phyloP scores from a whole-genome alignment of 2,797 vertebrate genomes.

The Thamnophis elegans region DNA sequence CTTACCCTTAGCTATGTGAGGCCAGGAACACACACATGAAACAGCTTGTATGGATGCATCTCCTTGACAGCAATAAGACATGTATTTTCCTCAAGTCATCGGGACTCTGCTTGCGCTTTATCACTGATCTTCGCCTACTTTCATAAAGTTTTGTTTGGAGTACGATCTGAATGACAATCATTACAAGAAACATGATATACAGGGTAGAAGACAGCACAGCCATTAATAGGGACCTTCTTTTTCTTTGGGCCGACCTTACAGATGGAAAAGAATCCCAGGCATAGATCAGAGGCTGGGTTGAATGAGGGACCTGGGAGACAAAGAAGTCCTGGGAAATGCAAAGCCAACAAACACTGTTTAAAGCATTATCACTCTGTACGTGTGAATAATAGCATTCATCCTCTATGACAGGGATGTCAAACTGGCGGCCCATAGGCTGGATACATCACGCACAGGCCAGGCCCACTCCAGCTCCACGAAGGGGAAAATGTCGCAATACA shows the following conservation, averaged over 20 bases:
- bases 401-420: background rate
- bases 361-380: background rate
- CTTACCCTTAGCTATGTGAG: constrained; percentile 16
- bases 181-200: background rate
- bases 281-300: background rate
- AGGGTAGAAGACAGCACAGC: background rate
- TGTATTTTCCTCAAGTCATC: background rate
- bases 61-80: background rate
- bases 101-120: background rate
- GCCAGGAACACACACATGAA: background rate
- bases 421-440: accelerated
- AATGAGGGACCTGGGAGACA: background rate
- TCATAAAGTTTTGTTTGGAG: background rate
- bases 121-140: background rate
- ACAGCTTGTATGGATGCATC: background rate
- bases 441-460: no score
- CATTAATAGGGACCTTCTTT: no score
- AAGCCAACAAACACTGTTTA: background rate
- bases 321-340: background rate
- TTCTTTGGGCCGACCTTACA: background rate
- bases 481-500: no score
- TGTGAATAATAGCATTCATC: background rate
- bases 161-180: background rate
- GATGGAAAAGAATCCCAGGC: background rate
- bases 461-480: no score